These are phyloP conservation scores for Lichenostomus cassidix DNA, from an alignment of 2,113 vertebrate species.

Conservation along the genomic window DNA sequence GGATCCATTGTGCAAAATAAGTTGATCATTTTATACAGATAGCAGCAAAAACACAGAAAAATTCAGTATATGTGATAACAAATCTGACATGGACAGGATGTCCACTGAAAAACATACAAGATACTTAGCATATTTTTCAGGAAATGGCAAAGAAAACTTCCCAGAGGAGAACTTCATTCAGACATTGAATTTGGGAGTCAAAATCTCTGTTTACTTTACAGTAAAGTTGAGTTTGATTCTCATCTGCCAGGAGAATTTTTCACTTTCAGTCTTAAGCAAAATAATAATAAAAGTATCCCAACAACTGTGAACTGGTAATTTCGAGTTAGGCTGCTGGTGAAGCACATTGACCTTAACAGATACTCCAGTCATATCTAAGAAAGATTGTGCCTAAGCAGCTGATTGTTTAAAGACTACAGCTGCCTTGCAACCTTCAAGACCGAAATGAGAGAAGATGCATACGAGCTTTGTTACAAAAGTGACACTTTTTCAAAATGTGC, in stretches of 20 bases:
- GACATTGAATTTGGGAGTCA: neutral
- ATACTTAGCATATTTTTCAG: neutral
- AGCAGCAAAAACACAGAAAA: neutral
- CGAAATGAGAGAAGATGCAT: neutral
- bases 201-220: neutral
- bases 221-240: neutral
- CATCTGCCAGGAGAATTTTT: neutral
- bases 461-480: neutral
- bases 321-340: neutral
- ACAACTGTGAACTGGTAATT: neutral
- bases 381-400: neutral
- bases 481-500: neutral
- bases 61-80: neutral
- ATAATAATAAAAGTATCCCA: neutral
- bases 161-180: neutral
- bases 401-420: neutral
- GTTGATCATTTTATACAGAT: neutral
- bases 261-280: neutral
- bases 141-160: neutral
- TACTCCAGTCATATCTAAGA: neutral
- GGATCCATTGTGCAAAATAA: neutral
- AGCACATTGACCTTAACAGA: neutral
- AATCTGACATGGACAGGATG: neutral
- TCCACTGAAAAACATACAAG: neutral
- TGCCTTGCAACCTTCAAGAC: neutral